Conservation (phyloP, 2,113 vertebrate genomes). For the Heterochromis multidens region DNA sequence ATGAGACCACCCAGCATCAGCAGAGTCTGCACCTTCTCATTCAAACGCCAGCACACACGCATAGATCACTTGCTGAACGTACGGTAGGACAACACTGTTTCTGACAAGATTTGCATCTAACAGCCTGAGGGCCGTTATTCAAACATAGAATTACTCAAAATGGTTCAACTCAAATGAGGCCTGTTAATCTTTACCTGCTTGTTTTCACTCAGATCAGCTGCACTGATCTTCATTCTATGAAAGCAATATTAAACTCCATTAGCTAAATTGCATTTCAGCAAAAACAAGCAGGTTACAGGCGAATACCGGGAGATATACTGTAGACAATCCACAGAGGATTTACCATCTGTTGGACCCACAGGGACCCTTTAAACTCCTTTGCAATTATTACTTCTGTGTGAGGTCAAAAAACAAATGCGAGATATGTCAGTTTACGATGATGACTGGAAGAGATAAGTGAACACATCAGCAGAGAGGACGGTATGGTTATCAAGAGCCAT, state of each 20-base stretch:
- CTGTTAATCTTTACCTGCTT: background rate
- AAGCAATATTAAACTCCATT: constrained; percentile 21
- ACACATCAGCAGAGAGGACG: background rate
- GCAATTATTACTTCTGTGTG: constrained; percentile 17
- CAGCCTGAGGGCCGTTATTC: background rate
- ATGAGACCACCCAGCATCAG: constrained; percentile 54
- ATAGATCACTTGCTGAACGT: constrained; percentile 6
- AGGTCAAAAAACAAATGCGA: constrained; percentile 36
- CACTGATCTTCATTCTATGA: constrained; percentile 36
- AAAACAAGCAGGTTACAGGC: background rate
- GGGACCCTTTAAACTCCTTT: constrained; percentile 21
- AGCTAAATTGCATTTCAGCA: constrained; percentile 27
- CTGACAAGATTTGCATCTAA: background rate
- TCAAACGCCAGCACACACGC: constrained; percentile 8
- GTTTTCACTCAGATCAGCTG: background rate
- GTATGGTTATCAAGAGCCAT: background rate
- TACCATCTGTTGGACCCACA: background rate
- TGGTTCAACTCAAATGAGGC: background rate
- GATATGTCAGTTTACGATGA: background rate
- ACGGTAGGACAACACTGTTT: background rate
- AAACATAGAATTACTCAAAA: background rate
- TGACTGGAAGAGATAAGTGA: background rate
- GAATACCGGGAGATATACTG: background rate
- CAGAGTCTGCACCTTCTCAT: constrained; percentile 59
- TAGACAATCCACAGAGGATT: background rate